Evolutionary conservation across 2,888 invertebrate species (phyloP), one percentile per base, ranked within the genome.

Genomic region (Hermodice carunculata): DNA sequence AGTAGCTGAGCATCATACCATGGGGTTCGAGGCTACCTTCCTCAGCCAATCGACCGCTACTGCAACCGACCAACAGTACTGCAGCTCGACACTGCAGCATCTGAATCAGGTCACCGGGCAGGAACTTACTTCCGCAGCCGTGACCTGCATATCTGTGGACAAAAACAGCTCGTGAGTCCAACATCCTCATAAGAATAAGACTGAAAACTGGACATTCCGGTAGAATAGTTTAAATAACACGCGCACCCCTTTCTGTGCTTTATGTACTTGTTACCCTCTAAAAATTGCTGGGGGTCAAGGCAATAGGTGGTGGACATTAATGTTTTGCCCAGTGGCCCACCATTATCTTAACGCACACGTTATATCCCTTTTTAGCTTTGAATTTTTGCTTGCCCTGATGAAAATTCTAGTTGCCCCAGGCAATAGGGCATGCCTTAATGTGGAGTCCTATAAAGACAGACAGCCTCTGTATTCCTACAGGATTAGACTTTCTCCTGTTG

Each of bases 31-130:
- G 85, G 26, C 88, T 88, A 19, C 89, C 90, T 46, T 84, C 80
- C 3, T 84, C 83, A 31, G 77, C 77, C 48, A 91, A 86, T 43
- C 89, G 86, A 24, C 89, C 91, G 73, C 92, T 92, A 69, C 90
- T 89, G 85, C 93, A 94, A 51, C 93, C 93, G 82, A 92, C 90
- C 73, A 93, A 88, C 63, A 93, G 76, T 26, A 89, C 88, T 17
- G 88, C 86, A 0, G 91, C 89, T 28, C 86, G 85, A 2, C 89
- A 89, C 0, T 87, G 80, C 24, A 88, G 85, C 44, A 88, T 88
- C 84, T 90, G 88, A 51, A 92, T 86, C 69, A 80, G 87, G 79
- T 89, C 88, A 28, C 88, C 87, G 24, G 88, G 86, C 37, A 91
- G 88, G 77, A 90, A 90, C 76, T 90, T 90, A 64, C 89, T 89